Evolutionary conservation across 2,113 vertebrate genomes (phyloP), one percentile per base, ranked within the genome.

Genomic region (Pleuronectes platessa): DNA sequence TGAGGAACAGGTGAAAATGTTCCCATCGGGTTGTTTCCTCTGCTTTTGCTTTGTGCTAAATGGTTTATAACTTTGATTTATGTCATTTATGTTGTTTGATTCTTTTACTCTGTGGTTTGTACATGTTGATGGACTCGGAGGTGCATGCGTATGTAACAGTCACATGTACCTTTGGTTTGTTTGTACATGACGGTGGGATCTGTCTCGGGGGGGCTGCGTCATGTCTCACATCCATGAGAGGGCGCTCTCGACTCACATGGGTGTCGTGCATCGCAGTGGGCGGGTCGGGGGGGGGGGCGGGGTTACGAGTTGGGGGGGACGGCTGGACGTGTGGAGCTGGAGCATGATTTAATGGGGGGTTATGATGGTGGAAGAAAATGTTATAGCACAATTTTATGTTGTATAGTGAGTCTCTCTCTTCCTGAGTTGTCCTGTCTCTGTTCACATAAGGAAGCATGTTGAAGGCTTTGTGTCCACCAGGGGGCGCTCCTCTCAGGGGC

Each of bases 341-440:
- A 37, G 77, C 83, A 66, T 82, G 83, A 66, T 54, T 66, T 73
- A 11, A 8, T 8, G 42, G 75, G 56, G 12, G 5, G 31, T 76
- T 61, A 47, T 13, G 56, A 81, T 74, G 81, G 83, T 84, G 86
- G 79, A 62, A 86, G 81, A 58, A 61, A 12, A 49, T 51, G 53
- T 81, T 79, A 72, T 80, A 86, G 71, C 68, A 81, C 35, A 75
- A 76, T 79, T 27, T 55, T 49, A 53, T 69, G 47, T 76, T 62
- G 12, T 73, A 47, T 51, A 13, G 60, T 11, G 7, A 61, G 35
- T 60, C 10, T 55, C 40, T 76, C 47, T 68, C 20, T 56, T 37
- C 35, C 11, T 61, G 10, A 21, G 61, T 61, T 68, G 17, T 61
- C 4, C 21, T 54, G 49, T 15, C 42, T n/a, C 7, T 54, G 51